Evolutionary conservation across 2,797 vertebrate genomes (phyloP).

Genomic region (Caiman crocodilus): DNA sequence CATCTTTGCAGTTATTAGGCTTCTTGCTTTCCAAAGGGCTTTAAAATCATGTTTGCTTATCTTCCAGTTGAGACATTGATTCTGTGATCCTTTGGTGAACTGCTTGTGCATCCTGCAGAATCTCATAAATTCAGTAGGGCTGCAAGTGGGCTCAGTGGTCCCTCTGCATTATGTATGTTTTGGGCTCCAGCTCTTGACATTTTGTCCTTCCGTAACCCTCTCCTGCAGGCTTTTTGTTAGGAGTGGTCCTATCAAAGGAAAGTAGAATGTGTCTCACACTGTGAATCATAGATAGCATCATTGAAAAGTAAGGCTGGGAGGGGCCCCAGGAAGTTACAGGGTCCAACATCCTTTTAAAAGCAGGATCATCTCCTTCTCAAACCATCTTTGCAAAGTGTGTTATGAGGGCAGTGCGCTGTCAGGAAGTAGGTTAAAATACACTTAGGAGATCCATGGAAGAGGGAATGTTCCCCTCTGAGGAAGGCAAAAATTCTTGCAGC

Average conservation of each 20-base stretch:
- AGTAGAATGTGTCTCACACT: rapidly evolving
- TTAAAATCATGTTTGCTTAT: background rate
- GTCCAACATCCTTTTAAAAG: no score
- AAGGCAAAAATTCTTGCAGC: no score
- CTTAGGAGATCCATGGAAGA: no score
- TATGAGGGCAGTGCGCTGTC: no score
- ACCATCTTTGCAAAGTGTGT: no score
- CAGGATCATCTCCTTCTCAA: no score
- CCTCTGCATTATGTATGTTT: background rate
- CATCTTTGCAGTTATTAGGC: background rate
- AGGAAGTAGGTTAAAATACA: no score
- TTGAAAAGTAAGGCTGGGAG: no score
- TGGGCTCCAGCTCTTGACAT: background rate
- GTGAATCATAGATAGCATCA: background rate
- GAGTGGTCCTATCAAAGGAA: rapidly evolving
- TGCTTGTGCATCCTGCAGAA: rapidly evolving
- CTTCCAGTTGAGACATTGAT: rapidly evolving
- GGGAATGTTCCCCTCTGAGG: no score
- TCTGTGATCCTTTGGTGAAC: background rate
- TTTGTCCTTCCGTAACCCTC: background rate
- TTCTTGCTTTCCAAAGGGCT: background rate
- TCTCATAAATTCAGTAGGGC: background rate
- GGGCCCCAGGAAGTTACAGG: no score
- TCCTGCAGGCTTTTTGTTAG: no score
- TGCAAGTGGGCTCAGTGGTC: background rate